A percentile compares a stretch with the other conserved stretches of the same genome.
Conservation (phyloP, 2,113 vertebrate genomes). For the Nicator chloris region DNA sequence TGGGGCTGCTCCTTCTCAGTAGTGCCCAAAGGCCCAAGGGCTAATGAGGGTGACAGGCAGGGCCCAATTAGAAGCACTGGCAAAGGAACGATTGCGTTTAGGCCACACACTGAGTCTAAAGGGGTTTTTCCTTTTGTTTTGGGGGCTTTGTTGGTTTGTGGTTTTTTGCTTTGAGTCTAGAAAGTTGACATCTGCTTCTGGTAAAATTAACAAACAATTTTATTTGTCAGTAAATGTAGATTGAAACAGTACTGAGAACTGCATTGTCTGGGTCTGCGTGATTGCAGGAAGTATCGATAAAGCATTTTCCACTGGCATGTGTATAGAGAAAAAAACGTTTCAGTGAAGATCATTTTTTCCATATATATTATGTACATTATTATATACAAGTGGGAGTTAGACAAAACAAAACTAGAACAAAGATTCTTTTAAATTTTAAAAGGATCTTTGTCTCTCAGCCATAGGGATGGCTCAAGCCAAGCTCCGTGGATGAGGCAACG, state of each 20-base stretch:
- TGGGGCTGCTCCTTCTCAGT: neutral
- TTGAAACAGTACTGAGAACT: neutral
- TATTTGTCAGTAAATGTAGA: neutral
- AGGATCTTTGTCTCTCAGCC: constrained; percentile 38
- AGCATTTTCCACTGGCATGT: neutral
- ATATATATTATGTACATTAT: neutral
- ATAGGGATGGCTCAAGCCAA: neutral
- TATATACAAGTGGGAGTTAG: neutral
- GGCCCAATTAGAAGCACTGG: neutral
- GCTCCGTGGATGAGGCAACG: neutral
- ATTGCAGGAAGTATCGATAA: neutral
- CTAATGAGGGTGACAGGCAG: neutral
- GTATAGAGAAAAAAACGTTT: neutral
- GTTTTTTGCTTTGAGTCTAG: neutral
- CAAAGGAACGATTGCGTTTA: fast-evolving
- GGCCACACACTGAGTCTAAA: neutral
- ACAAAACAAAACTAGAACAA: constrained; percentile 48
- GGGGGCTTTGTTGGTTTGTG: neutral
- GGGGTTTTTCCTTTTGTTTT: neutral
- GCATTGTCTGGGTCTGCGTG: neutral
- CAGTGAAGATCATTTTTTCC: constrained; percentile 17
- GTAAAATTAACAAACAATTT: constrained; percentile 2
- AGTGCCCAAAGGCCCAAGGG: neutral
- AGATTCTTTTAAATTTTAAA: constrained; percentile 36
- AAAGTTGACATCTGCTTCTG: constrained; percentile 29